Evolutionary conservation across 2,888 invertebrate species (phyloP), one percentile per base, ranked within the genome.

Genomic region (Scaptomyza reducta): DNA sequence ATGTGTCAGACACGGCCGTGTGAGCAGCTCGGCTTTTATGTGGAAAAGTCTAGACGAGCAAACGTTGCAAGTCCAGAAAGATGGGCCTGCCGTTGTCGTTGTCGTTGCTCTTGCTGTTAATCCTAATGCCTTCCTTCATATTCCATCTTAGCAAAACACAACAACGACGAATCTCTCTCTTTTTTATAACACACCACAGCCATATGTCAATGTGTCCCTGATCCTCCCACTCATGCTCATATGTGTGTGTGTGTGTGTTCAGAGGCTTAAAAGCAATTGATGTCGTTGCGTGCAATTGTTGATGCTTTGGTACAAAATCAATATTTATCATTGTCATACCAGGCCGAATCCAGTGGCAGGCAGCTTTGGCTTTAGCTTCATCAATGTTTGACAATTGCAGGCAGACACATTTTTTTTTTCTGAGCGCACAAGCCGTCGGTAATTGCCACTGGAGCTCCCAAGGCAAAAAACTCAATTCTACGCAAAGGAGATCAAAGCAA

Each of bases 11-110:
- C 79, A 50, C 58, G 71, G 66, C 79, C 70, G 58, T 63, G 79
- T 55, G 60, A 79, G 82, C 76, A 62, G 61, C 79, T 65, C 57
- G 75, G 79, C 79, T 79, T 82, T 82, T 76, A 77, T 77, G 83
- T 72, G 77, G 63, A 76, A 71, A 67, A 51, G 77, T 77, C 77
- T 77, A 77, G 77, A 77, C 82, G 33, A 55, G 38, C 14, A 9
- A 38, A 38, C 60, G 66, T 45, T 64, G 40, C 46, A 57, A 42
- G 56, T 47, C 64, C 66, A 44, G 45, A 44, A 38, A 38, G 25
- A 13, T 18, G 5, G 5, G 6, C 27, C 27, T 27, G 27, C 6
- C 6, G 6, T 9, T 35, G 35, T 6, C n/a, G 0, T 2, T n/a
- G 27, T 7, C 27, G 27, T 10, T 38, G n/a, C n/a, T 38, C 6